phyloP scores from a whole-genome alignment of 53 echinoderm and acorn worm species.

The Mesocentrotus franciscanus region DNA sequence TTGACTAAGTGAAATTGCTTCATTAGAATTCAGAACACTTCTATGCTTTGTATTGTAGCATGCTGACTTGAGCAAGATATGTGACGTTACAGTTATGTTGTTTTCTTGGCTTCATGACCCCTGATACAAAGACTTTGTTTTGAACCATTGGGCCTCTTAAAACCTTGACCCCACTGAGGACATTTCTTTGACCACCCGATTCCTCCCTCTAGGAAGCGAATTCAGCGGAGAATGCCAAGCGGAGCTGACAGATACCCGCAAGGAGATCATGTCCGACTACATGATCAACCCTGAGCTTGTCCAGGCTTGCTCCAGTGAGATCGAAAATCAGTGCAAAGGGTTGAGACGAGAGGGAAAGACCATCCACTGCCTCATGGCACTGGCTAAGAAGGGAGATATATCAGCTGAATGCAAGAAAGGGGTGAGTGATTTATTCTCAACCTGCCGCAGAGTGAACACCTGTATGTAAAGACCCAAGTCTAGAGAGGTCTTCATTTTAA shows the following conservation, averaged over 20 bases:
- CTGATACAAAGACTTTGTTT: too few relatives aligned
- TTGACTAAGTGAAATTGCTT: too few relatives aligned
- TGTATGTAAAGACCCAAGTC: too few relatives aligned
- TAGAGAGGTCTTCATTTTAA: too few relatives aligned
- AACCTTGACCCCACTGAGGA: not conserved
- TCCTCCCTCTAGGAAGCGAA: not conserved
- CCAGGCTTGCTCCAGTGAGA: conserved; percentile 71
- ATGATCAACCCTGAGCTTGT: conserved; percentile 92
- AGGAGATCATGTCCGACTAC: conserved; percentile 92
- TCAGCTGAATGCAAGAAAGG: conserved; percentile 66
- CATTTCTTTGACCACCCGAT: not conserved
- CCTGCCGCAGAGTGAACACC: too few relatives aligned
- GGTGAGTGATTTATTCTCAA: conserved; percentile 70
- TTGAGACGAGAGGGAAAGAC: conserved; percentile 89
- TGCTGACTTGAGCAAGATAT: too few relatives aligned
- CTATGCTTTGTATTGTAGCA: too few relatives aligned
- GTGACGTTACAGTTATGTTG: too few relatives aligned
- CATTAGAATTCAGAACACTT: too few relatives aligned
- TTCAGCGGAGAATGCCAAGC: conserved; percentile 88
- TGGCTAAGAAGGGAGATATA: conserved; percentile 72
- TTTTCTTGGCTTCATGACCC: too few relatives aligned
- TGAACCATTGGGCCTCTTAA: not conserved
- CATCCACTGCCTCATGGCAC: conserved; percentile 91
- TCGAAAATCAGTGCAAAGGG: conserved; percentile 64
- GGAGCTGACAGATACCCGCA: conserved; percentile 88